Percentiles rank a stretch among this genome's conserved stretches.
Conservation (phyloP, 2,113 vertebrate species). For the Acanthisitta chloris region DNA sequence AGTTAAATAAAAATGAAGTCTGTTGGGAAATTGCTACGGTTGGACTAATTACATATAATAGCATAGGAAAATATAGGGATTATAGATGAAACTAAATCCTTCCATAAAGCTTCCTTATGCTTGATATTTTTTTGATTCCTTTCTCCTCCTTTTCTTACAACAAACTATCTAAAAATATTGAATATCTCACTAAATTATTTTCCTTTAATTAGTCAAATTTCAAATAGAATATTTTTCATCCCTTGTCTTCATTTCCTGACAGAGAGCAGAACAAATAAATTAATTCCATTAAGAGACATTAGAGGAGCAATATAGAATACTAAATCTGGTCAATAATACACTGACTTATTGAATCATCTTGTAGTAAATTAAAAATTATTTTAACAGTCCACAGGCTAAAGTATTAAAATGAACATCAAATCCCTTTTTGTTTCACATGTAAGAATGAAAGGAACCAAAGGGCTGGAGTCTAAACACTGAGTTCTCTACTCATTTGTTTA, state of each 20-base stretch:
- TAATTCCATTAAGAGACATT: constrained; percentile 45
- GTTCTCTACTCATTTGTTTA: not conserved
- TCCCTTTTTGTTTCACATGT: not conserved
- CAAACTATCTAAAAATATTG: not conserved
- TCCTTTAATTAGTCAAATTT: constrained; percentile 22
- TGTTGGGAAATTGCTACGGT: not conserved
- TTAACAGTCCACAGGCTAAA: not conserved
- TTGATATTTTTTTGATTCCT: not conserved
- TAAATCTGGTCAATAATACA: constrained; percentile 20
- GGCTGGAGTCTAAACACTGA: not conserved
- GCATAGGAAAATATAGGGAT: not conserved
- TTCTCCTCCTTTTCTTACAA: not conserved
- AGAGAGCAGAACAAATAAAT: constrained; percentile 30
- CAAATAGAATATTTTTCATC: constrained; percentile 23
- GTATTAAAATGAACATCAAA: not conserved
- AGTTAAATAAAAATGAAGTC: not conserved
- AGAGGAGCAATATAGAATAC: not conserved
- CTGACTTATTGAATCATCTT: constrained; percentile 13
- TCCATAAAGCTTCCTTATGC: not conserved
- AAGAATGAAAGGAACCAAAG: not conserved
- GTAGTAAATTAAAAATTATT: constrained; percentile 29
- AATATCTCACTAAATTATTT: not conserved
- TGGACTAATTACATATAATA: not conserved
- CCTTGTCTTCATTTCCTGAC: constrained; percentile 30
- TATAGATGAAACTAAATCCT: not conserved